A percentile compares a stretch with the other conserved stretches of the same genome.
Conservation (phyloP, 2,113 vertebrate genomes). For the Egretta garzetta region DNA sequence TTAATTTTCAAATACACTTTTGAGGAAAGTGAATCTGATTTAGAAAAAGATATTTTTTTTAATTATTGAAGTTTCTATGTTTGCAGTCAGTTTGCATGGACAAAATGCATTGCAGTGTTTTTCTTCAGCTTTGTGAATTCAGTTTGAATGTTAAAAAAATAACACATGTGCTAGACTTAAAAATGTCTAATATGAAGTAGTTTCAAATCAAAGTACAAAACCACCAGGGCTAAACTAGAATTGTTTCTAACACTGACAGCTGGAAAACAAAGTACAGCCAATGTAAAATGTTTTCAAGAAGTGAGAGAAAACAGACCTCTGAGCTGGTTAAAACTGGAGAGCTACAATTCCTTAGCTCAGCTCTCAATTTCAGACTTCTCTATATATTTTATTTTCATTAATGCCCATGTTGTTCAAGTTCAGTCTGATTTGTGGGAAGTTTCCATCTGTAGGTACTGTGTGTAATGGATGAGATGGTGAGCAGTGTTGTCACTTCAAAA, state of each 20-base stretch:
- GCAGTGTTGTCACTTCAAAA: slow-evolving; percentile 23
- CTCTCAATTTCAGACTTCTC: slow-evolving; percentile 27
- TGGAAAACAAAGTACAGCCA: slow-evolving; percentile 19
- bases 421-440: slow-evolving; percentile 1
- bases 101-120: slow-evolving; percentile 26
- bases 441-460: neutral
- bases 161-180: slow-evolving; percentile 33
- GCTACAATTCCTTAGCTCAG: neutral
- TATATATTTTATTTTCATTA: slow-evolving; percentile 46
- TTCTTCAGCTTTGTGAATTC: slow-evolving; percentile 61
- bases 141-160: slow-evolving; percentile 47
- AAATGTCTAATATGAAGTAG: slow-evolving; percentile 60
- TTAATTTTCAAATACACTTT: slow-evolving; percentile 25
- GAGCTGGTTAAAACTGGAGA: neutral
- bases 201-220: slow-evolving; percentile 61
- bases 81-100: slow-evolving; percentile 1
- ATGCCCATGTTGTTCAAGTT: slow-evolving; percentile 19
- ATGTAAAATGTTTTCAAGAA: slow-evolving; percentile 26
- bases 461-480: slow-evolving; percentile 37
- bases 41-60: slow-evolving; percentile 7
- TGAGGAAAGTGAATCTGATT: slow-evolving; percentile 28
- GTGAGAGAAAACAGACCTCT: slow-evolving; percentile 35
- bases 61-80: slow-evolving; percentile 7
- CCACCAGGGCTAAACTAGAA: slow-evolving; percentile 24
- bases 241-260: slow-evolving; percentile 55